These are phyloP conservation scores for Leptobrachium ailaonicum DNA, from an alignment of 2,113 vertebrate species.

Conservation along the genomic window DNA sequence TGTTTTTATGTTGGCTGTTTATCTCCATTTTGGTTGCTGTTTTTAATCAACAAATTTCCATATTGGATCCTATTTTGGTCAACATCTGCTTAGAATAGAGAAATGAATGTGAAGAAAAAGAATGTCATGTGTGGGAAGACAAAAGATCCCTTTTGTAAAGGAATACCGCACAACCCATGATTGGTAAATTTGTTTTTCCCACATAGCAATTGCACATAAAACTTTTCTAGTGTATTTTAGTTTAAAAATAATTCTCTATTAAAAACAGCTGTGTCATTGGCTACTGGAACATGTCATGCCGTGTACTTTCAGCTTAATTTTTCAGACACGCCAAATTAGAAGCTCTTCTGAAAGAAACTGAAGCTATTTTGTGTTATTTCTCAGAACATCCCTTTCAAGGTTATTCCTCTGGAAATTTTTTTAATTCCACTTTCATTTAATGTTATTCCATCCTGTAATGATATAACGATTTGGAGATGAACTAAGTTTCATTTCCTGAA, in stretches of 20 bases:
- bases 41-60: constrained; percentile 49
- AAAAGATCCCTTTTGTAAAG: constrained; percentile 47
- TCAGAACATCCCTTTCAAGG: constrained; percentile 14
- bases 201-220: constrained; percentile 40
- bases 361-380: constrained; percentile 37
- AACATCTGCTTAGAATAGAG: constrained; percentile 43
- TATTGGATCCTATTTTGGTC: constrained; percentile 42
- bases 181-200: constrained; percentile 45
- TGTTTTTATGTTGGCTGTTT: constrained; percentile 34
- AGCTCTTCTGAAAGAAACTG: constrained; percentile 20
- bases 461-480: too few species aligned
- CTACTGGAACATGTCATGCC: constrained; percentile 45
- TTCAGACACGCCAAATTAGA: constrained; percentile 42
- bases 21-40: constrained; percentile 26
- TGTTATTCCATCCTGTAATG: neutral
- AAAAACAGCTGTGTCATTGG: constrained; percentile 39
- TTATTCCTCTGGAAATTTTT: neutral
- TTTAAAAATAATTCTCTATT: constrained; percentile 41
- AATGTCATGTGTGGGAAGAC: constrained; percentile 46
- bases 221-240: constrained; percentile 28
- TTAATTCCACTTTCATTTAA: neutral
- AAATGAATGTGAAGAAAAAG: constrained; percentile 36
- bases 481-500: too few species aligned
- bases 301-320: constrained; percentile 34
- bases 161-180: constrained; percentile 28